A percentile compares a stretch with the other conserved stretches of the same genome.
These are phyloP conservation scores for Platalea minor DNA, from an alignment of 2,797 vertebrate species.

Conservation along the genomic window DNA sequence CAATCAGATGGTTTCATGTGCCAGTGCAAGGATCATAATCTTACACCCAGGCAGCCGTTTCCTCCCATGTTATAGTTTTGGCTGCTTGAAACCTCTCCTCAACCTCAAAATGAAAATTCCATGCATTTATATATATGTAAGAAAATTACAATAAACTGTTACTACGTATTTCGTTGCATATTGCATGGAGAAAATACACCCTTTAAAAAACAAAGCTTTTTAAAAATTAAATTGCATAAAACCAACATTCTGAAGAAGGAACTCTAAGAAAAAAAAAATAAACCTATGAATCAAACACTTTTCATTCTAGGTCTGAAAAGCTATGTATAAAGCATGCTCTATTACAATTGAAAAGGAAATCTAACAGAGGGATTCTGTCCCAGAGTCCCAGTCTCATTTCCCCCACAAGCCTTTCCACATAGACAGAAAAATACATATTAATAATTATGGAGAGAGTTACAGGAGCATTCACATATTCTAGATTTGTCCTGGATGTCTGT, in stretches of 20 bases:
- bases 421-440: neutral
- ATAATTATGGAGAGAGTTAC: neutral
- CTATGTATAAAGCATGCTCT: neutral
- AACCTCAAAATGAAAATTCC: neutral
- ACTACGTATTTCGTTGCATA: neutral
- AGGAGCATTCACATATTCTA: neutral
- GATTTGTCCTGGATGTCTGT: constrained; percentile 47
- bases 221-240: neutral
- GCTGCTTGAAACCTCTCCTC: neutral
- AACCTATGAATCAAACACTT: neutral
- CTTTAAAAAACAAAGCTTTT: neutral
- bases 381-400: neutral
- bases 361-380: neutral
- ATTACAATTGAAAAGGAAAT: neutral
- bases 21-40: neutral
- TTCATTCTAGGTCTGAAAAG: neutral
- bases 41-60: neutral
- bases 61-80: neutral
- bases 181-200: neutral
- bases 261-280: neutral
- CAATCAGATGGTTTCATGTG: neutral
- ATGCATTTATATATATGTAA: neutral
- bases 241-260: neutral
- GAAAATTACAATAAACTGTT: neutral
- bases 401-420: neutral